phyloP scores from a whole-genome alignment of 92 coral and sea anemone genomes.

The Epizoanthus illoricatus region DNA sequence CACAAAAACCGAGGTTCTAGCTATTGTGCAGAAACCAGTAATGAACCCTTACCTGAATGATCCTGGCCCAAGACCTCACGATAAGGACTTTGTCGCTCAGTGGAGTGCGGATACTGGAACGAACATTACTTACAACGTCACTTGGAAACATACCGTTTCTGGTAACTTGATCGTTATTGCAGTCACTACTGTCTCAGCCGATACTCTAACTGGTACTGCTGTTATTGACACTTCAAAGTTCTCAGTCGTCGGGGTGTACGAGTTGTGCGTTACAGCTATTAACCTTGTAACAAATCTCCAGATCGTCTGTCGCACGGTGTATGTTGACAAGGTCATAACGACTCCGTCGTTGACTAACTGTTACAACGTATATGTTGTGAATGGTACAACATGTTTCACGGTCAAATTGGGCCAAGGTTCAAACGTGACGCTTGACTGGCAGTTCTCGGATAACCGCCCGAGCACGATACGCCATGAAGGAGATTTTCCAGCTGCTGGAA shows the following conservation, averaged over 20 bases:
- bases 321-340: conserved; percentile 66
- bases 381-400: conserved; percentile 49
- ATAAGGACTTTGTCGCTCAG: conserved; percentile 34
- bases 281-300: conserved; percentile 77
- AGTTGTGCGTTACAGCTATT: conserved; percentile 63
- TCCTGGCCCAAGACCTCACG: conserved; percentile 53
- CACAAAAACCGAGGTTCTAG: conserved; percentile 48
- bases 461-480: conserved; percentile 43
- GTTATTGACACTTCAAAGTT: conserved; percentile 39
- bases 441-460: conserved; percentile 65
- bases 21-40: conserved; percentile 82
- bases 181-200: conserved; percentile 9
- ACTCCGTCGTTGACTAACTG: conserved; percentile 41
- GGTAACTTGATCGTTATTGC: conserved; percentile 27
- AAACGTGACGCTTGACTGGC: conserved; percentile 74
- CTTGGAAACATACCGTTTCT: conserved; percentile 38
- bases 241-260: conserved; percentile 59
- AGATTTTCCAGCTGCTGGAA: conserved; percentile 58
- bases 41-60: conserved; percentile 37
- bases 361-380: conserved; percentile 44
- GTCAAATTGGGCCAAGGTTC: conserved; percentile 65
- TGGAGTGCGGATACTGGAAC: conserved; percentile 66
- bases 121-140: conserved; percentile 69
- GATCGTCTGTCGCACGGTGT: conserved; percentile 36
- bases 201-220: conserved; percentile 44